Base-by-base conservation (phyloP, 2,797 vertebrate genomes). In the Distichodus sexfasciatus region DNA sequence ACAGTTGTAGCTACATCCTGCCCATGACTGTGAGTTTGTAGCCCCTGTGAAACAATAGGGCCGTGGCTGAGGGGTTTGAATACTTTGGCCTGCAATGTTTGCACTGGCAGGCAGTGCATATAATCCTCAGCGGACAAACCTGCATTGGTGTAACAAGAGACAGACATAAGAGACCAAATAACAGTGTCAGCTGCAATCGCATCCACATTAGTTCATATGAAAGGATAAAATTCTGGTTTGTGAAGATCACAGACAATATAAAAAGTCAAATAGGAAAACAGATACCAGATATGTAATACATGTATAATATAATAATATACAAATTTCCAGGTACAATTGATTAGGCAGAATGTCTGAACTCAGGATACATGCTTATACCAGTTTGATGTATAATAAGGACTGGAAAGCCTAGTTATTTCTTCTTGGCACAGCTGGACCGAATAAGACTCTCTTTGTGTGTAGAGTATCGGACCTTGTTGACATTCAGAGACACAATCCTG, bases 61-160 rank as follows among this genome's bases (percentile, higher is more conserved):
- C 62, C 54, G 60, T 41, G 40, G 36, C 65, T 72, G 63, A 75
- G 71, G 79, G 59, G 83, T 63, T 74, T 59, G 51, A 71, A 17
- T 76, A 38, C 76, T 53, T 61, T 47, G 55, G 55, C 36, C 54
- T 59, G 6, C 28, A 41, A 15, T 86, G 84, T 85, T 86, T 87
- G 81, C 80, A 84, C 55, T 79, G 77, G 79, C 77, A 59, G 81
- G 72, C 67, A 21, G 41, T 61, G 78, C 76, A 81, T 79, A 82
- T 85, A 86, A 86, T 81, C 80, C 24, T 61, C 65, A 40, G 72
- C 35, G 38, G 35, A 59, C 21, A 38, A 21, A 17, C 33, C 31
- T 51, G 48, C 23, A 19, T 36, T 19, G 36, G 54, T 40, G 55
- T 59, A 59, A 59, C 55, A 41, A n/a, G 21, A 59, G 55, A 59